phyloP scores from a whole-genome alignment of 2,888 invertebrate genomes.

The Acrocyrtus sp. region DNA sequence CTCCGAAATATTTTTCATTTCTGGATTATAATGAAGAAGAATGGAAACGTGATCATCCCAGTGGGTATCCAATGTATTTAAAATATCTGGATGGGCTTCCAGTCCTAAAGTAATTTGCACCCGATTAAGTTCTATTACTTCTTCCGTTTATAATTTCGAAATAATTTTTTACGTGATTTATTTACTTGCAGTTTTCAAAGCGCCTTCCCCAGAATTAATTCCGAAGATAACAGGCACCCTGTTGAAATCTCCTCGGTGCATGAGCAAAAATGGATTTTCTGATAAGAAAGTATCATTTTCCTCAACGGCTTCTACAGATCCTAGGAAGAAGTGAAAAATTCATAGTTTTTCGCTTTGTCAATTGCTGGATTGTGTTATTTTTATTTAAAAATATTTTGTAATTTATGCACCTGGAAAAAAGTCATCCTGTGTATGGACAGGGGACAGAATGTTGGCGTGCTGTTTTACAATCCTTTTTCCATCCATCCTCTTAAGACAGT shows the following conservation, averaged over 20 bases:
- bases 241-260: constrained; percentile 37
- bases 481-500: constrained; percentile 53
- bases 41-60: constrained; percentile 51
- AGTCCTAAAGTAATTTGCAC: no score
- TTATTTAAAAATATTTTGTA: no score
- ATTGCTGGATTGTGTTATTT: no score
- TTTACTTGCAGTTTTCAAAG: constrained; percentile 48
- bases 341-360: no score
- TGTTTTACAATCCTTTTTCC: constrained; percentile 25
- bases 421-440: constrained; percentile 51
- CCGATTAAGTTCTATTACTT: not conserved
- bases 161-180: not conserved
- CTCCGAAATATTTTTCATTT: constrained; percentile 44
- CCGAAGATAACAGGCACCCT: constrained; percentile 50
- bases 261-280: constrained; percentile 50
- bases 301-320: constrained; percentile 45
- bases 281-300: constrained; percentile 53
- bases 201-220: constrained; percentile 45
- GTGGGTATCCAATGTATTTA: constrained; percentile 33
- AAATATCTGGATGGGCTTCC: constrained; percentile 27
- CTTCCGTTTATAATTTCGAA: no score
- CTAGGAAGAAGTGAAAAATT: no score
- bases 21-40: constrained; percentile 52
- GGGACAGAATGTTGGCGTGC: constrained; percentile 29
- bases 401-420: no score